phyloP scores from a whole-genome alignment of 2,888 invertebrate species.

The Pediacus dermestoides region DNA sequence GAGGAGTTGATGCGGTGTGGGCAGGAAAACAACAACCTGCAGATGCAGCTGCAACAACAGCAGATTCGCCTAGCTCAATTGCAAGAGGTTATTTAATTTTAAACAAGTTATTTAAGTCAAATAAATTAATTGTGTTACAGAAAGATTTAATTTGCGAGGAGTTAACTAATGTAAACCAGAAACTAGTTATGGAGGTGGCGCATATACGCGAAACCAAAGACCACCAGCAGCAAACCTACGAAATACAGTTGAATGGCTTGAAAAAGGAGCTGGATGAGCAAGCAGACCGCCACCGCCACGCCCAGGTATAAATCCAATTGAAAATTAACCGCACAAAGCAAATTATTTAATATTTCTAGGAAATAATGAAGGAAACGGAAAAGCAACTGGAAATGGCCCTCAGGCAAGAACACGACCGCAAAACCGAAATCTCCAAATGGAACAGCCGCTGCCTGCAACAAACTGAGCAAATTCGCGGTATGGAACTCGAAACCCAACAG shows the following conservation, averaged over 20 bases:
- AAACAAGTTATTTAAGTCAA: background rate
- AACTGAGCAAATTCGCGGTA: conserved; percentile 47
- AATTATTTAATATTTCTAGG: conserved; percentile 25
- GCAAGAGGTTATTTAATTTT: conserved; percentile 49
- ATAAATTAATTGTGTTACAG: no score
- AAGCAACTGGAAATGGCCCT: conserved; percentile 25
- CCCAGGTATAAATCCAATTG: no score
- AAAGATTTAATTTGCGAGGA: conserved; percentile 32
- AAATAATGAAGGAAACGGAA: conserved; percentile 23
- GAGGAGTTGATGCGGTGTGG: conserved; percentile 53
- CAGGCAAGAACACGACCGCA: conserved; percentile 54
- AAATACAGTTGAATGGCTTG: background rate
- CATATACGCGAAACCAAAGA: conserved; percentile 43
- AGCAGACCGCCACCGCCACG: no score
- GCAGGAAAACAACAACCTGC: conserved; percentile 57
- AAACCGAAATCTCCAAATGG: conserved; percentile 48
- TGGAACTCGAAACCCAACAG: conserved; percentile 48
- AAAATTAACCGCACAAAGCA: no score
- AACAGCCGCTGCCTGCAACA: conserved; percentile 46
- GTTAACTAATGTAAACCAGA: conserved; percentile 38
- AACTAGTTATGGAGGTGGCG: conserved; percentile 52
- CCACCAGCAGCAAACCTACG: conserved; percentile 15
- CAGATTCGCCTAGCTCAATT: conserved; percentile 63
- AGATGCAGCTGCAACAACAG: conserved; percentile 62
- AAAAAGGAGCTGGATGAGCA: conserved; percentile 16